These are phyloP conservation scores for Chloroceryle inda DNA, from an alignment of 2,797 vertebrate genomes.

Conservation along the genomic window DNA sequence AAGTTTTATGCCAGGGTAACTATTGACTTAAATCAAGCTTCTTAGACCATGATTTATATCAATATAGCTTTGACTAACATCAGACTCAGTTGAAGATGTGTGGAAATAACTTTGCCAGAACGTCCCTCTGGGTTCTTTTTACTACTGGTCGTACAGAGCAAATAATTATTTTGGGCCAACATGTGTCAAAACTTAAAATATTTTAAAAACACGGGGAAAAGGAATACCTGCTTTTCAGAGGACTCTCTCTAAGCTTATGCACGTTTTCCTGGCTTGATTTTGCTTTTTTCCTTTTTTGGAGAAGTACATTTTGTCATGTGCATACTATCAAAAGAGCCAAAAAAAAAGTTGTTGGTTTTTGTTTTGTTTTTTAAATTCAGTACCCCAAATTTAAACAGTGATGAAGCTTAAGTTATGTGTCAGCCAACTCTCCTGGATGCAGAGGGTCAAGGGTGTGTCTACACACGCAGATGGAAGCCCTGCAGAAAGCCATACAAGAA, in stretches of 20 bases:
- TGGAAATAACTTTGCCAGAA: constrained; percentile 38
- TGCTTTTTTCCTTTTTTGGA: not conserved
- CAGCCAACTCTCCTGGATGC: not conserved
- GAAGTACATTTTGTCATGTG: not conserved
- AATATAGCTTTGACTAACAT: constrained; percentile 35
- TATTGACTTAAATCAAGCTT: constrained; percentile 63
- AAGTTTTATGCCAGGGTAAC: constrained; percentile 56
- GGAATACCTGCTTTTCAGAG: constrained; percentile 28
- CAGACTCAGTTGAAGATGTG: constrained; percentile 39
- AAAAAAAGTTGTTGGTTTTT: not conserved
- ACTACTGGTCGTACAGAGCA: constrained; percentile 51
- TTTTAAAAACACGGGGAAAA: constrained; percentile 24
- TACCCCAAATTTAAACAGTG: not conserved
- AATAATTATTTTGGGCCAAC: constrained; percentile 62
- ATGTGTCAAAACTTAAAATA: constrained; percentile 39
- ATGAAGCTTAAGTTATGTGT: not conserved
- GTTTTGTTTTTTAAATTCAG: not conserved
- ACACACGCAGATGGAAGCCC: not conserved
- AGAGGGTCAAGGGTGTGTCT: not conserved
- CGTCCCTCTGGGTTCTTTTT: constrained; percentile 46
- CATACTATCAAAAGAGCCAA: not conserved
- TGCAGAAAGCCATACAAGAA: not conserved
- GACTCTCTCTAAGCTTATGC: not conserved
- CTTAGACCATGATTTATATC: constrained; percentile 51
- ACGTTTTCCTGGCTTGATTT: not conserved